phyloP scores from a whole-genome alignment of 1,140 invertebrate genomes.

The Eciton burchellii region DNA sequence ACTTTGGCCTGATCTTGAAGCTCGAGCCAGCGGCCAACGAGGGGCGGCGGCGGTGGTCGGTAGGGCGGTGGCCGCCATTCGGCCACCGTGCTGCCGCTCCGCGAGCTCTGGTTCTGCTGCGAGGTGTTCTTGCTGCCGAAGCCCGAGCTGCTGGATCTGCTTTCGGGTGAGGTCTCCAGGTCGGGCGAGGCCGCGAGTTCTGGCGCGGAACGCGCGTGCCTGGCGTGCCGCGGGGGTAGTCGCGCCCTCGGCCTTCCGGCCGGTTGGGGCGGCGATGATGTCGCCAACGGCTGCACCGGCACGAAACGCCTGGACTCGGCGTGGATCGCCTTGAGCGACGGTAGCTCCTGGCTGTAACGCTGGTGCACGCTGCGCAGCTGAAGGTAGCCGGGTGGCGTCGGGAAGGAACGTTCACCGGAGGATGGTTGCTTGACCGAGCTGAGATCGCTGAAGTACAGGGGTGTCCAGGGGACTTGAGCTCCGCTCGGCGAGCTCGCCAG shows the following conservation, averaged over 20 bases:
- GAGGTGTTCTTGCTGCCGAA: conserved; percentile 97
- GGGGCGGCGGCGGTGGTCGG: conserved; percentile 88
- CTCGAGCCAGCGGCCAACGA: conserved; percentile 88
- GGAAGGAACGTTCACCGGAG: conserved; percentile 91
- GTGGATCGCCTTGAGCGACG: conserved; percentile 90
- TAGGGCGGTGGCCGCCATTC: conserved; percentile 92
- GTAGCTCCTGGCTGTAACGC: conserved; percentile 90
- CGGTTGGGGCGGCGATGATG: conserved; percentile 84
- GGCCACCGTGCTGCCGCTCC: conserved; percentile 89
- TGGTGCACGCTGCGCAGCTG: conserved; percentile 88
- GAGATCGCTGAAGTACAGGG: conserved; percentile 92
- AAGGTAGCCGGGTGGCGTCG: conserved; percentile 88
- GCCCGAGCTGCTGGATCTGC: conserved; percentile 94
- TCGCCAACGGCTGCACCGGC: conserved; percentile 87
- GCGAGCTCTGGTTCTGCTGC: conserved; percentile 91
- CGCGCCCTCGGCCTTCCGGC: conserved; percentile 85
- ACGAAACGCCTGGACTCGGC: conserved; percentile 88
- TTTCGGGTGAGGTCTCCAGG: conserved; percentile 93
- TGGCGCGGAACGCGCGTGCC: conserved; percentile 88
- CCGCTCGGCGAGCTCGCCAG: conserved; percentile 85
- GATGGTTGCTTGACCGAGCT: conserved; percentile 94
- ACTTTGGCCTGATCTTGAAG: conserved; percentile 82
- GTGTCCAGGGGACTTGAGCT: conserved; percentile 87
- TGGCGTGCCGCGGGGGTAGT: conserved; percentile 87
- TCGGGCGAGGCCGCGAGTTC: conserved; percentile 87